A percentile compares a stretch with the other conserved stretches of the same genome.
These are phyloP conservation scores for Microcebus tavaratra DNA, from an alignment of 2,113 vertebrate genomes.

Conservation along the genomic window DNA sequence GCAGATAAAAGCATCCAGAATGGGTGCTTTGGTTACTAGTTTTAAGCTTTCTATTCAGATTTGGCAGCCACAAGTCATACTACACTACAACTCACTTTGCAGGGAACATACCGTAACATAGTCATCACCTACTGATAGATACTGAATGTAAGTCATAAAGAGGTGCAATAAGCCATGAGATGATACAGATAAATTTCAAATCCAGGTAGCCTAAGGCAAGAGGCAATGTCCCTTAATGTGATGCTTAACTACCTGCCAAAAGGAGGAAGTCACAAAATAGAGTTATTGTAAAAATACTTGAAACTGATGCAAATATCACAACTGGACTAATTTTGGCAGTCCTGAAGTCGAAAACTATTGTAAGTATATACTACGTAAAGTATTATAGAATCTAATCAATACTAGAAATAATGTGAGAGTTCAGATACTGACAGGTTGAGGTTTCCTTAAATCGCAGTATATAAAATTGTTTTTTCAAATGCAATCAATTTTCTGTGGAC, in stretches of 20 bases:
- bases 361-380: neutral
- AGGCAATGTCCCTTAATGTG: neutral
- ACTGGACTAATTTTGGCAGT: neutral
- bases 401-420: neutral
- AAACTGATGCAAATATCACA: neutral
- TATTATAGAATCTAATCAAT: neutral
- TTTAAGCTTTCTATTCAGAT: neutral
- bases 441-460: neutral
- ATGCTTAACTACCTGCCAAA: neutral
- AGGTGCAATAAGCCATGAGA: neutral
- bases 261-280: neutral
- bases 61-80: neutral
- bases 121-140: neutral
- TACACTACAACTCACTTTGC: neutral
- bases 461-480: neutral
- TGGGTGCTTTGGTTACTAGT: neutral
- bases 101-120: neutral
- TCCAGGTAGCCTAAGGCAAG: neutral
- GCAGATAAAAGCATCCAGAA: neutral
- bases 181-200: neutral
- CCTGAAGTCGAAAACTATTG: neutral
- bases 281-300: neutral
- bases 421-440: neutral
- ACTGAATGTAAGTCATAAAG: neutral
- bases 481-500: neutral